Conservation (phyloP, 2,113 vertebrate genomes). For the Panthera leo region DNA sequence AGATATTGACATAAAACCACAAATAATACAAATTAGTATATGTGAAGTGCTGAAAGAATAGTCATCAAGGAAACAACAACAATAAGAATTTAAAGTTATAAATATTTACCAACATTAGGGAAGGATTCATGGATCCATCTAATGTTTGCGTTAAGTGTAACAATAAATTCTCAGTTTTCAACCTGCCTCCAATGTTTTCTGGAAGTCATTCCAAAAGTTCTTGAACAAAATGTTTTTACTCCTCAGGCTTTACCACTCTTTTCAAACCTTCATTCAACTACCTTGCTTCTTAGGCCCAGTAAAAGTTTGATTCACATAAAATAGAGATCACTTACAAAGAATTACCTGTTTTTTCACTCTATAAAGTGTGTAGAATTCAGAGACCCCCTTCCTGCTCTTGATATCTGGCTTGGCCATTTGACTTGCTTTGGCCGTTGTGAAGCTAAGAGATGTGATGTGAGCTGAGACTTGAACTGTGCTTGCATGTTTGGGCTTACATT, state of each 20-base stretch:
- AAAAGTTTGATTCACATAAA: not conserved
- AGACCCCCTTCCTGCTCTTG: not conserved
- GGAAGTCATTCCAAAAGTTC: not conserved
- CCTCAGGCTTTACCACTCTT: not conserved
- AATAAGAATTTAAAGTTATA: not conserved
- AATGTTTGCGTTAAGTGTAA: not conserved
- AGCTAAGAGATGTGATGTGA: not conserved
- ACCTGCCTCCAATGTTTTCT: not conserved
- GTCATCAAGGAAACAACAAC: not conserved
- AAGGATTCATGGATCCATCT: not conserved
- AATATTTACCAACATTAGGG: not conserved
- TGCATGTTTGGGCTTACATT: not conserved
- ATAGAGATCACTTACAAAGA: not conserved
- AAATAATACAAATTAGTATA: conserved; percentile 21
- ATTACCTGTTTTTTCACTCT: not conserved
- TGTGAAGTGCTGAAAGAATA: not conserved
- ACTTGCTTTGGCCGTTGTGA: not conserved
- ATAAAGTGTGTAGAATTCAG: too few relatives aligned
- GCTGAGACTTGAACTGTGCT: not conserved
- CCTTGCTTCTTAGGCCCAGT: not conserved
- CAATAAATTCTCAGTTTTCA: not conserved
- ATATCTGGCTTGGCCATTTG: not conserved
- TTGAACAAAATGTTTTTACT: not conserved
- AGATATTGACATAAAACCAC: not conserved
- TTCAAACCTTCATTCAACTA: not conserved